These are phyloP conservation scores for Drosophila greeni DNA, from an alignment of 2,888 invertebrate species.

Conservation along the genomic window DNA sequence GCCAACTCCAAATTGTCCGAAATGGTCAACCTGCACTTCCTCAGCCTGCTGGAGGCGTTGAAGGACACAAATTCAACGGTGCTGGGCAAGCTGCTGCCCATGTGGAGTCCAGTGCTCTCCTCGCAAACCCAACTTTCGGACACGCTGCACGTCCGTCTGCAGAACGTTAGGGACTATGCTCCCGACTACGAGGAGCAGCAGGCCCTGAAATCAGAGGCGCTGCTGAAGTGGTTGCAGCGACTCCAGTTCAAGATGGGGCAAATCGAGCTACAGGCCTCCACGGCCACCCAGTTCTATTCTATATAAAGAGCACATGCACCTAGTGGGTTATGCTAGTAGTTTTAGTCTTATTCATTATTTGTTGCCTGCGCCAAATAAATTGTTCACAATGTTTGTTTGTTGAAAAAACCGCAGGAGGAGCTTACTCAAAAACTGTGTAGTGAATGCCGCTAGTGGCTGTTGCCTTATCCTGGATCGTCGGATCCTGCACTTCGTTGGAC, in stretches of 20 bases:
- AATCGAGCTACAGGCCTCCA: slow-evolving; percentile 94
- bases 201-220: slow-evolving; percentile 79
- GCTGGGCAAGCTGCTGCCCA: slow-evolving; percentile 92
- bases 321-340: slow-evolving; percentile 14
- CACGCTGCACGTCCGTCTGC: slow-evolving; percentile 91
- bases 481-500: slow-evolving; percentile 71
- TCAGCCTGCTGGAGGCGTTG: slow-evolving; percentile 95
- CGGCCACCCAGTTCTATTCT: slow-evolving; percentile 93
- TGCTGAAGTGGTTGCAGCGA: slow-evolving; percentile 91
- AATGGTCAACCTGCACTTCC: slow-evolving; percentile 97
- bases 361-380: slow-evolving; percentile 39
- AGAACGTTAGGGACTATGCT: slow-evolving; percentile 91
- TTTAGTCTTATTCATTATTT: slow-evolving; percentile 29
- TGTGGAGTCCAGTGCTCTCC: slow-evolving; percentile 97
- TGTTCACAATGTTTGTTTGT: slow-evolving; percentile 38
- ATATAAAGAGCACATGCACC: slow-evolving; percentile 79
- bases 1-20: slow-evolving; percentile 88
- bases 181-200: slow-evolving; percentile 79
- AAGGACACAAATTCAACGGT: slow-evolving; percentile 96
- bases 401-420: slow-evolving; percentile 3
- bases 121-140: slow-evolving; percentile 96
- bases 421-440: slow-evolving; percentile 61
- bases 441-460: slow-evolving; percentile 54
- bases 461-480: slow-evolving; percentile 62
- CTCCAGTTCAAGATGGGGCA: slow-evolving; percentile 99